Percentiles rank a stretch among this genome's conserved stretches.
Conservation (phyloP, 37 sponge, comb jelly and placozoan genomes). For the Hormiphora californensis region DNA sequence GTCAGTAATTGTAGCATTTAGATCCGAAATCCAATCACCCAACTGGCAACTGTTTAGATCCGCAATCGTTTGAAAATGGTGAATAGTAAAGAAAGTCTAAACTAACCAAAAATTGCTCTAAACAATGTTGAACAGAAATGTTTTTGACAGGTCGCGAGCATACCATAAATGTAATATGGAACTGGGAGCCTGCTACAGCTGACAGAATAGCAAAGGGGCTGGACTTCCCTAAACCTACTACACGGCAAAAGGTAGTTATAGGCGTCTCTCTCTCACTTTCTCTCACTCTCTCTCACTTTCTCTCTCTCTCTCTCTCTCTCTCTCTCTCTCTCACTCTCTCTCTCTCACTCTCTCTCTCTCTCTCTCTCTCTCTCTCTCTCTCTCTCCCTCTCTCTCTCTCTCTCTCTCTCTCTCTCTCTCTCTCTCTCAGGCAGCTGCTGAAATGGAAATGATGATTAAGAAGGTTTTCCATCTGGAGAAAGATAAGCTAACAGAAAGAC, state of each 20-base stretch:
- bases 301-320: no score
- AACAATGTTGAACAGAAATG: background rate
- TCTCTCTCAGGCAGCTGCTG: slow-evolving; percentile 13
- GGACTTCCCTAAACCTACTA: slow-evolving; percentile 31
- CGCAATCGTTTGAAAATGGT: background rate
- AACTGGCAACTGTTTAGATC: background rate
- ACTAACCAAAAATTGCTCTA: no score
- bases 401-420: no score
- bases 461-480: slow-evolving; percentile 20
- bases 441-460: background rate
- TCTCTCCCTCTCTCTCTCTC: no score
- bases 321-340: no score
- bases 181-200: slow-evolving; percentile 45
- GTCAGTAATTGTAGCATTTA: no score
- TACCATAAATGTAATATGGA: slow-evolving; percentile 44
- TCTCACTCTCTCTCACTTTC: no score
- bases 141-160: slow-evolving; percentile 14
- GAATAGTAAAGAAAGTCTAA: no score
- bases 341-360: no score
- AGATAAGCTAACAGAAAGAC: background rate
- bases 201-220: slow-evolving; percentile 41
- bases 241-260: background rate
- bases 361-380: no score
- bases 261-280: no score
- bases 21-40: no score